Evolutionary conservation across 2,113 vertebrate species (phyloP), one percentile per base, ranked within the genome.

Genomic region (Lampris incognitus): DNA sequence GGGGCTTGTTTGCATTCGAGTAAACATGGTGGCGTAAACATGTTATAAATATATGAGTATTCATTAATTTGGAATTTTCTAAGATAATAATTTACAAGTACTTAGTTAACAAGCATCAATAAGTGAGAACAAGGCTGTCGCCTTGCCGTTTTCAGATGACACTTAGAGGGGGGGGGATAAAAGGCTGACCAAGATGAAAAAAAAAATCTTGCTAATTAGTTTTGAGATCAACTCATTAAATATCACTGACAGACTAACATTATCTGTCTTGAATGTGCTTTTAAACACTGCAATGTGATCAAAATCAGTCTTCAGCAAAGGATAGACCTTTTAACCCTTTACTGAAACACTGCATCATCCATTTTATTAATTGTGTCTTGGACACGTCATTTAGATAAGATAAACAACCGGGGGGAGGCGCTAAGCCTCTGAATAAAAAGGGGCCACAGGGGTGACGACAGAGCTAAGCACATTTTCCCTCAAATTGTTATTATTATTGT

Each of bases 101-200:
- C 91, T 90, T 91, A 86, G 88, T 86, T 85, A 84, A 88, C 77
- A 84, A 76, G 67, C 83, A 88, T 88, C 82, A 92, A 92, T 92
- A 87, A 87, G 64, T 85, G 10, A 92, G 66, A 42, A 57, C 75
- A 83, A 87, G 88, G 69, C 81, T 90, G 87, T 89, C 85, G 66
- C 81, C 66, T 59, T 81, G 60, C 44, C 10, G 54, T 82, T 65
- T 80, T 64, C 72, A 78, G 70, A 78, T 60, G 81, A 91, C 87
- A 87, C 10, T 71, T 69, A 79, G 39, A 40, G 24, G 52, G 40
- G 24, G 52, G 40, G 40, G n/a, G 63, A 56, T 66, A 59, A 82
- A 86, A 74, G 60, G 40, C 70, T 79, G 83, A 78, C 82, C 80
- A 52, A 88, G 48, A 88, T 84, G 77, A 76, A 64, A 13, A 36